phyloP scores from a whole-genome alignment of 2,888 invertebrate species.

The Tuberolachnus salignus region DNA sequence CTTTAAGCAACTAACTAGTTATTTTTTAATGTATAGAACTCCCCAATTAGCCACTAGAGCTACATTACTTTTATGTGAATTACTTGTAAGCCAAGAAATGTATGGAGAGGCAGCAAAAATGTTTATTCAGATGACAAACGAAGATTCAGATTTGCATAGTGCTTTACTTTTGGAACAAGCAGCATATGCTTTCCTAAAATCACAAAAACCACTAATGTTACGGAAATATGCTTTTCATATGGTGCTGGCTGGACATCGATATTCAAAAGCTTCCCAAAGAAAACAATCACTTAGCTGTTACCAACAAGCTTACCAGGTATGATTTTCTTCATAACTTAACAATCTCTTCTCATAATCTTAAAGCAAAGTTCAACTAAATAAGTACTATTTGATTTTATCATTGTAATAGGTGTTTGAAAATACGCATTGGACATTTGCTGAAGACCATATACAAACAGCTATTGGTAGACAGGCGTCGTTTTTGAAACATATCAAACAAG shows the following conservation, averaged over 20 bases:
- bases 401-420: conserved; percentile 70
- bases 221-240: conserved; percentile 96
- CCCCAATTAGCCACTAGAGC: conserved; percentile 92
- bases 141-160: conserved; percentile 95
- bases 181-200: conserved; percentile 83
- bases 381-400: neutral
- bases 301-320: conserved; percentile 85
- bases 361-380: neutral
- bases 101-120: conserved; percentile 94
- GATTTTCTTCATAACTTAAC: neutral
- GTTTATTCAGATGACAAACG: conserved; percentile 92
- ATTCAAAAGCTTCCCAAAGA: conserved; percentile 88
- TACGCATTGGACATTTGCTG: conserved; percentile 88
- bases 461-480: conserved; percentile 88
- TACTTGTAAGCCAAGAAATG: conserved; percentile 77
- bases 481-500: conserved; percentile 74
- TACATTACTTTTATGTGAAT: conserved; percentile 86
- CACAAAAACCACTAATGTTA: conserved; percentile 74
- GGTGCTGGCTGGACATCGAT: conserved; percentile 94
- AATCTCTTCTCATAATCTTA: conserved; percentile 17
- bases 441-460: conserved; percentile 94
- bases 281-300: conserved; percentile 92
- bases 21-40: conserved; percentile 67
- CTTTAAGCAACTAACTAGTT: neutral
- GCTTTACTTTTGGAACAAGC: conserved; percentile 95